Percentiles rank a stretch among this genome's conserved stretches.
Conservation (phyloP, 2,888 invertebrate species). For the Brenthis hecate region DNA sequence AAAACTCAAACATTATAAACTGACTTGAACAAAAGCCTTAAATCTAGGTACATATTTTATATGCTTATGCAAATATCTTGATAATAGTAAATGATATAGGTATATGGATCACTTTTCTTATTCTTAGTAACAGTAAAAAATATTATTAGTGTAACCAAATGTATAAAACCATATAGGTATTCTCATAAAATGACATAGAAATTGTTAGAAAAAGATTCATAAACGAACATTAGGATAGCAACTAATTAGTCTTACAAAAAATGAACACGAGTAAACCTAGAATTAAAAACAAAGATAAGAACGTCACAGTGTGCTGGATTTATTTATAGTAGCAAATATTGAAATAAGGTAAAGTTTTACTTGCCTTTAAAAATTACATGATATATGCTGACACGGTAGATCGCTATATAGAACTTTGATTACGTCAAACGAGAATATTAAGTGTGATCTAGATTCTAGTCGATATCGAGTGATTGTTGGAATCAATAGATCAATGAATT, state of each 20-base stretch:
- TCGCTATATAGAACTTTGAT: constrained; percentile 17
- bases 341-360: constrained; percentile 16
- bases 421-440: constrained; percentile 36
- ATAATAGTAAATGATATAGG: not conserved
- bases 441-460: constrained; percentile 21
- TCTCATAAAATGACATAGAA: too few relatives aligned
- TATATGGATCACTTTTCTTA: too few relatives aligned
- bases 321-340: constrained; percentile 26
- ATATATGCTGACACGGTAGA: constrained; percentile 10
- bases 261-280: constrained; percentile 13
- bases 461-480: constrained; percentile 26
- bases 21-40: not conserved
- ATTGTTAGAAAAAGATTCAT: too few relatives aligned
- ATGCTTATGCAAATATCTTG: not conserved
- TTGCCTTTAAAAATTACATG: constrained; percentile 7
- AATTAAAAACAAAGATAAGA: constrained; percentile 29
- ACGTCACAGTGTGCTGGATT: constrained; percentile 26
- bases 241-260: not conserved
- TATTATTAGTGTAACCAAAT: too few relatives aligned
- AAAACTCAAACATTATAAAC: not conserved
- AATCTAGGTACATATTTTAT: not conserved
- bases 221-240: constrained; percentile 6
- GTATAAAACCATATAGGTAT: too few relatives aligned
- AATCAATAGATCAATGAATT: constrained; percentile 33
- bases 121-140: too few relatives aligned